These are phyloP conservation scores for Corapipo altera DNA, from an alignment of 2,113 vertebrate genomes.

Conservation along the genomic window DNA sequence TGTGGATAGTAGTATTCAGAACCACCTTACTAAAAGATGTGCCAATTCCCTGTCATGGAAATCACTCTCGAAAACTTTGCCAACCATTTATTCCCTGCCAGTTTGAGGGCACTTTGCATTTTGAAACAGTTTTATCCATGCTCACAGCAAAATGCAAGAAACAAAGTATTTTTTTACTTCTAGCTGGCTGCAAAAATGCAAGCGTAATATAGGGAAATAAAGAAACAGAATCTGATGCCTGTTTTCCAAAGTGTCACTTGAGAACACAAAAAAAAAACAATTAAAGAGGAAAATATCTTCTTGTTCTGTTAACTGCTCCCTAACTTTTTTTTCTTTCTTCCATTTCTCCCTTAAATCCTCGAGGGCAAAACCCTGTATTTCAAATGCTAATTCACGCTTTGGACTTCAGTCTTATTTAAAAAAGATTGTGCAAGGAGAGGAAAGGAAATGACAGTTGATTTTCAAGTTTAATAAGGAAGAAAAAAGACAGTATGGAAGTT, in stretches of 20 bases:
- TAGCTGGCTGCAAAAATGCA: conserved; percentile 16
- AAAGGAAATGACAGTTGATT: background rate
- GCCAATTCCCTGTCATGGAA: conserved; percentile 40
- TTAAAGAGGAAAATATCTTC: background rate
- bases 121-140: background rate
- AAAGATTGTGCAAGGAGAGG: background rate
- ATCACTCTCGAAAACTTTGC: background rate
- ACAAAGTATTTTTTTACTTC: background rate
- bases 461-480: background rate
- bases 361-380: background rate
- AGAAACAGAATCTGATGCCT: background rate
- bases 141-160: background rate
- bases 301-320: background rate
- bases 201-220: background rate
- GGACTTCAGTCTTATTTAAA: background rate
- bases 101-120: background rate
- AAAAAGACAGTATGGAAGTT: background rate
- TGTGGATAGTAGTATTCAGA: background rate
- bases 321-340: background rate
- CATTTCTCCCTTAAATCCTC: background rate
- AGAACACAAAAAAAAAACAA: background rate
- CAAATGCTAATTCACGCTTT: conserved; percentile 30
- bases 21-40: background rate
- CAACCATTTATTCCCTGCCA: conserved; percentile 57
- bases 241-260: background rate